A percentile compares a stretch with the other conserved stretches of the same genome.
phyloP scores from a whole-genome alignment of 2,113 vertebrate genomes.

The Aspidoscelis tigris region DNA sequence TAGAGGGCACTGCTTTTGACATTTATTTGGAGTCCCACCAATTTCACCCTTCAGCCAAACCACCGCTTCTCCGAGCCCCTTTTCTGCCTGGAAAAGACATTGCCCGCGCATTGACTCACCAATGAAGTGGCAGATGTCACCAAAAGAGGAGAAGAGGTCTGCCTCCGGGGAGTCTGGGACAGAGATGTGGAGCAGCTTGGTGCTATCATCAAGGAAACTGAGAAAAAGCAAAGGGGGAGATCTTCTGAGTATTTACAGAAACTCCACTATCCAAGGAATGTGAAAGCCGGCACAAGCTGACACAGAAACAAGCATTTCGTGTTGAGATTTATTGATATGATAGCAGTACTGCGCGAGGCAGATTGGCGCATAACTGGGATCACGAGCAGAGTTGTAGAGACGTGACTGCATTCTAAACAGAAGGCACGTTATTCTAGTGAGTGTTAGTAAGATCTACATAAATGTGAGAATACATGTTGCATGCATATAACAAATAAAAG shows the following conservation, averaged over 20 bases:
- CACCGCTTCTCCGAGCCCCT: too few species aligned
- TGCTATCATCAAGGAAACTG: slow-evolving; percentile 61
- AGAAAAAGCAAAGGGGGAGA: slow-evolving; percentile 24
- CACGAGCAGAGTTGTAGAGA: too few species aligned
- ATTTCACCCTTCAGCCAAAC: background rate
- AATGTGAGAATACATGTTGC: too few species aligned
- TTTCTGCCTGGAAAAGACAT: background rate
- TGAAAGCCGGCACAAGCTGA: slow-evolving; percentile 19
- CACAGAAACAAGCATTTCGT: background rate
- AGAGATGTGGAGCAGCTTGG: slow-evolving; percentile 70
- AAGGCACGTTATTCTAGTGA: too few species aligned
- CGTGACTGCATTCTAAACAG: too few species aligned
- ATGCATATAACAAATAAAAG: too few species aligned
- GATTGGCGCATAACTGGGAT: too few species aligned
- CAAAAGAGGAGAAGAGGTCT: slow-evolving; percentile 74
- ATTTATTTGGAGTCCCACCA: too few species aligned
- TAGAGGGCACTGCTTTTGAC: too few species aligned
- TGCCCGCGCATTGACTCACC: slow-evolving; percentile 73
- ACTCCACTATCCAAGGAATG: background rate
- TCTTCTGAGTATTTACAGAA: background rate
- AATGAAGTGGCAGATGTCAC: slow-evolving; percentile 80
- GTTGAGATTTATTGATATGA: too few species aligned
- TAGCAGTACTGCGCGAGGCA: too few species aligned
- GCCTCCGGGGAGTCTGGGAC: slow-evolving; percentile 71
- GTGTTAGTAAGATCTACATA: too few species aligned